Conservation (phyloP, 1,140 invertebrate genomes). For the Ericerus pela region DNA sequence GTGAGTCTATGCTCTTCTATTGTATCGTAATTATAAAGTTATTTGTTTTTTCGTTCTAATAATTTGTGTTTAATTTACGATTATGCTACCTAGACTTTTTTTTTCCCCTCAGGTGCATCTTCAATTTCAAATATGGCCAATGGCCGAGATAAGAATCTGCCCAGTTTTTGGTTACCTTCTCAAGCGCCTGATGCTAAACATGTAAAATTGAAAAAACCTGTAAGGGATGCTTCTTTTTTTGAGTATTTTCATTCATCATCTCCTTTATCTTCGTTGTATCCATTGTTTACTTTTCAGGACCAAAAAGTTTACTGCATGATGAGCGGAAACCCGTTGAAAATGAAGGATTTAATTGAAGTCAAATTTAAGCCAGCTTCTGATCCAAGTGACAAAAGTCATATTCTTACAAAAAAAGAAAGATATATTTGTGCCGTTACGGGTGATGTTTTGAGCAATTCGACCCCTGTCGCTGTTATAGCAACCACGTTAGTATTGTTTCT, state of each 20-base stretch:
- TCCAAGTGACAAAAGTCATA: conserved; percentile 61
- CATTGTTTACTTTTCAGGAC: conserved; percentile 44
- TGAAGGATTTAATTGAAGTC: conserved; percentile 85
- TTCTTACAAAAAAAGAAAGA: conserved; percentile 69
- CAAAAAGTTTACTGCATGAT: conserved; percentile 86
- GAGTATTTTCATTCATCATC: not conserved
- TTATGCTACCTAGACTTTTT: too few species aligned
- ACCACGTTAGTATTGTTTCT: conserved; percentile 53
- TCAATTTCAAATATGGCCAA: conserved; percentile 65
- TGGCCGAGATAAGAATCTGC: conserved; percentile 55
- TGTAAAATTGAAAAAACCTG: conserved; percentile 62
- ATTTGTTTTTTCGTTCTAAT: not conserved
- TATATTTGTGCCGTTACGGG: conserved; percentile 97
- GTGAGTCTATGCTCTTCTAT: not conserved
- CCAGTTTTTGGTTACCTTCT: conserved; percentile 95
- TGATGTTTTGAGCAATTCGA: conserved; percentile 87
- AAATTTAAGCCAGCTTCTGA: conserved; percentile 86
- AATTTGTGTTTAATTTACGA: too few species aligned
- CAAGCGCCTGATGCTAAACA: conserved; percentile 74
- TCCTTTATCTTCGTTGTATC: conserved; percentile 17
- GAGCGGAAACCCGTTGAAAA: conserved; percentile 70
- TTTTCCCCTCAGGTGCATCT: too few species aligned
- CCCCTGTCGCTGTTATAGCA: conserved; percentile 80
- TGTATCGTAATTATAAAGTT: not conserved
- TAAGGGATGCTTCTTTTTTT: conserved; percentile 28